Percentiles rank a stretch among this genome's conserved stretches.
These are phyloP conservation scores for Ceratosolen fusciceps DNA, from an alignment of 1,140 invertebrate genomes.

Conservation along the genomic window DNA sequence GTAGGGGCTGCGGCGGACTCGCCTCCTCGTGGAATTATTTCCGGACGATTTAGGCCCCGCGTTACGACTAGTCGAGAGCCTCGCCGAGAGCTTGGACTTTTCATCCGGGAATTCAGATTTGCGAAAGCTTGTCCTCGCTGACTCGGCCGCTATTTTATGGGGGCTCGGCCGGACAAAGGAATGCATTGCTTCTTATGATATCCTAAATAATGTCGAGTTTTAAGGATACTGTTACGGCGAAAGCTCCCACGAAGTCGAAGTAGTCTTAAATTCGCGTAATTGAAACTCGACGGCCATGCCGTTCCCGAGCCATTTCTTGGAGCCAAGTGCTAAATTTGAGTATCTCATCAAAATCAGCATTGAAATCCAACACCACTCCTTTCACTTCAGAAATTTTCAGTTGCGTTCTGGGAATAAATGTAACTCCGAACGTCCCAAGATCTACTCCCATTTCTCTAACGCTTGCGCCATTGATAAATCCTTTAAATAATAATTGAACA, in stretches of 20 bases:
- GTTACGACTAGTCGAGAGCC: no score
- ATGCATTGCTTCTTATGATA: no score
- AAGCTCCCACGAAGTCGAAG: neutral
- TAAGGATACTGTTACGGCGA: neutral
- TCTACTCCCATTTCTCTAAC: neutral
- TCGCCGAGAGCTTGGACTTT: no score
- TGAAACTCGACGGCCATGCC: neutral
- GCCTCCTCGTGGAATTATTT: neutral
- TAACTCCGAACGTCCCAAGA: neutral
- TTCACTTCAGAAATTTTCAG: neutral
- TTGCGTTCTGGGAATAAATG: neutral
- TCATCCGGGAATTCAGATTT: no score
- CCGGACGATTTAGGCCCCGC: no score
- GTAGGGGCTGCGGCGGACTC: neutral
- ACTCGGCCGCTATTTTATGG: neutral
- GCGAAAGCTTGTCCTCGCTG: neutral
- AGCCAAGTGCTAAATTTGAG: neutral
- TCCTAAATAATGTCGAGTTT: neutral
- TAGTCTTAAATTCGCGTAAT: neutral
- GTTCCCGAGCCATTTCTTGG: neutral
- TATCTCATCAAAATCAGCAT: constrained; percentile 6
- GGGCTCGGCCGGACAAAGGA: neutral
- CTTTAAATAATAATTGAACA: neutral
- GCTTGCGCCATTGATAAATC: neutral
- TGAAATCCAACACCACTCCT: neutral